Evolutionary conservation across 2,113 vertebrate species (phyloP), one percentile per base, ranked within the genome.

Genomic region (Choloepus hoffmanni): DNA sequence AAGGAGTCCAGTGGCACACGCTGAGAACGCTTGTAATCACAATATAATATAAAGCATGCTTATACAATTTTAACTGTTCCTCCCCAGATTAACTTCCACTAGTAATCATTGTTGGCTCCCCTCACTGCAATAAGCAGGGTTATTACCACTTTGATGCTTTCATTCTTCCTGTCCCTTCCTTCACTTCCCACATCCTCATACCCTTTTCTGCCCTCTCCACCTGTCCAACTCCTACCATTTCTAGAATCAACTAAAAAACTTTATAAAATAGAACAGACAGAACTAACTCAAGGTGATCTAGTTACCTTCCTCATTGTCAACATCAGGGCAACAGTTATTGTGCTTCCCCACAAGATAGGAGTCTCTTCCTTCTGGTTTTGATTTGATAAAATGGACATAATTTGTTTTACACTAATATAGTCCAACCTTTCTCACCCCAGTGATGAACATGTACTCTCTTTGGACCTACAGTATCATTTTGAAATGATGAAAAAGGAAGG

Each of bases 21-120:
- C 97, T 97, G 97, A 96, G 65, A 98, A 98, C 9, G 96, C 98
- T 48, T 97, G 98, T 97, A 98, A 98, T 97, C 97, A 98, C 98
- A 90, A 98, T 95, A 88, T 92, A 98, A 97, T 96, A 98, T 86
- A 98, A 98, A 98, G 97, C 97, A 97, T 96, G 94, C 36, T 36
- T 36, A 36, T 36, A 50, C 48, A 50, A 50, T 50, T 50, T 50
- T 50, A 77, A 6, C 18, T 16, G 50, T 43, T 91, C 36, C 28
- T 76, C 19, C 60, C 14, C 33, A 81, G 55, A 36, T 7, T 53
- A 72, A 43, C 12, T 86, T 84, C n/a, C 3, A 18, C 23, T 86
- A 36, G 50, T 79, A 73, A 92, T 55, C 40, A 86, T 60, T 84
- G 33, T 70, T 90, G 43, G 45, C 24, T 19, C 16, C 13, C 19